These are phyloP conservation scores for Phenganax subtilis DNA, from an alignment of 92 coral and sea anemone species.

Conservation along the genomic window DNA sequence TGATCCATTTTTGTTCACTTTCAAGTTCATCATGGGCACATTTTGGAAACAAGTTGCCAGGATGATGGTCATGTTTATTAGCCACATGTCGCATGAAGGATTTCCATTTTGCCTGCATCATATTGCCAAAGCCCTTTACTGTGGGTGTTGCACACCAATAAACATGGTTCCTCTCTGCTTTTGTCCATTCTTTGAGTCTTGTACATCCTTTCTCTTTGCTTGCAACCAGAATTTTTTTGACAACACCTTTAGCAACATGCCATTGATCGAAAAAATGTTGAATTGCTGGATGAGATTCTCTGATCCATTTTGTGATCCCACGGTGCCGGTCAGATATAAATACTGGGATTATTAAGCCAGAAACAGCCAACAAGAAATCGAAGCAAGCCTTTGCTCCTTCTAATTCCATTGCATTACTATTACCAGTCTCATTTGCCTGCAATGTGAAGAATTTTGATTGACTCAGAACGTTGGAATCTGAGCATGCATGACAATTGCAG, in stretches of 20 bases:
- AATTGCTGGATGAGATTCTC: conserved; percentile 22
- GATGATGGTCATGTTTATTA: no score
- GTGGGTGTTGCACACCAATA: conserved; percentile 36
- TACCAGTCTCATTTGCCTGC: conserved; percentile 37
- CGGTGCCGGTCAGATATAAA: conserved; percentile 19
- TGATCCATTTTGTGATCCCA: conserved; percentile 18
- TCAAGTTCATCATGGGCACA: conserved; percentile 5
- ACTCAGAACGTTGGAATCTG: conserved; percentile 20
- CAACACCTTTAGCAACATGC: conserved; percentile 27
- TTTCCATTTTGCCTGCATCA: no score
- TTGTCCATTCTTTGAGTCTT: conserved; percentile 18
- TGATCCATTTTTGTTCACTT: conserved; percentile 4
- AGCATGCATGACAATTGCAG: conserved; percentile 22
- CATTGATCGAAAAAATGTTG: background rate
- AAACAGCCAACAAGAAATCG: conserved; percentile 1
- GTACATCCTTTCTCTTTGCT: conserved; percentile 28
- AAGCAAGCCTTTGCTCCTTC: background rate
- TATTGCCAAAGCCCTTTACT: conserved; percentile 18
- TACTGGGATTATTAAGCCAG: background rate
- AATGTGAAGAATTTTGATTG: conserved; percentile 24
- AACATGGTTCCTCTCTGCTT: conserved; percentile 21
- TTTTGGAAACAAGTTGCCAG: conserved; percentile 18
- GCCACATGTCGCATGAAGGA: no score
- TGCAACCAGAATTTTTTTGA: conserved; percentile 21
- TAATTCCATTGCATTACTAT: conserved; percentile 29